A percentile compares a stretch with the other conserved stretches of the same genome.
phyloP scores from a whole-genome alignment of 35 echinoderm and acorn worm species.

The Stichopus chloronotus region DNA sequence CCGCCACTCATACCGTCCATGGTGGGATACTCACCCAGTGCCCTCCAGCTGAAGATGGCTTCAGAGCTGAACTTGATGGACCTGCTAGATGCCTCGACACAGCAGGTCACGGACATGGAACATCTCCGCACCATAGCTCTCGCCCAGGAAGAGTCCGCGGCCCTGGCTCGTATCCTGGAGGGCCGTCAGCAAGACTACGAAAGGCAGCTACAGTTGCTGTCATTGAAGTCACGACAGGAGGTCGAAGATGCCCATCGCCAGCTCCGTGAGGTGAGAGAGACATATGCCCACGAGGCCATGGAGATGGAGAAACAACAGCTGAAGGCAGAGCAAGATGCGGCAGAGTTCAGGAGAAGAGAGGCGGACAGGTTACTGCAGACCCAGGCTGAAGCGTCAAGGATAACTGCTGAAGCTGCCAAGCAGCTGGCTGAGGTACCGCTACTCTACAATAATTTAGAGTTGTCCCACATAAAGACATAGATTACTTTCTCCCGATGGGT shows the following conservation, averaged over 20 bases:
- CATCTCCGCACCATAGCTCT: slow-evolving; percentile 77
- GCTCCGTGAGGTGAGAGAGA: slow-evolving; percentile 67
- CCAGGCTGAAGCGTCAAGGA: slow-evolving; percentile 88
- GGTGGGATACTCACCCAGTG: slow-evolving; percentile 78
- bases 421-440: slow-evolving; percentile 81
- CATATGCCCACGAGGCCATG: slow-evolving; percentile 52
- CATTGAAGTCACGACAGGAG: slow-evolving; percentile 84
- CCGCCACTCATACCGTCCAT: slow-evolving; percentile 22
- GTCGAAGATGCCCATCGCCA: slow-evolving; percentile 87
- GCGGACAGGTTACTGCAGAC: slow-evolving; percentile 67
- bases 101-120: slow-evolving; percentile 77
- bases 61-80: slow-evolving; percentile 88
- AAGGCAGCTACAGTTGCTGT: slow-evolving; percentile 90
- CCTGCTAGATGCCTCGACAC: slow-evolving; percentile 74
- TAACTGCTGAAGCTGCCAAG: slow-evolving; percentile 94
- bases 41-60: slow-evolving; percentile 90
- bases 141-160: slow-evolving; percentile 88
- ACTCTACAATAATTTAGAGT: not conserved
- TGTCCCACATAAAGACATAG: not conserved
- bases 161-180: slow-evolving; percentile 81
- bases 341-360: slow-evolving; percentile 47
- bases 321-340: slow-evolving; percentile 69
- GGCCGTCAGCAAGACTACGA: slow-evolving; percentile 81
- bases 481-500: not conserved
- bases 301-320: slow-evolving; percentile 71